Evolutionary conservation across 2,113 vertebrate species (phyloP).

Genomic region (Clinocottus analis): DNA sequence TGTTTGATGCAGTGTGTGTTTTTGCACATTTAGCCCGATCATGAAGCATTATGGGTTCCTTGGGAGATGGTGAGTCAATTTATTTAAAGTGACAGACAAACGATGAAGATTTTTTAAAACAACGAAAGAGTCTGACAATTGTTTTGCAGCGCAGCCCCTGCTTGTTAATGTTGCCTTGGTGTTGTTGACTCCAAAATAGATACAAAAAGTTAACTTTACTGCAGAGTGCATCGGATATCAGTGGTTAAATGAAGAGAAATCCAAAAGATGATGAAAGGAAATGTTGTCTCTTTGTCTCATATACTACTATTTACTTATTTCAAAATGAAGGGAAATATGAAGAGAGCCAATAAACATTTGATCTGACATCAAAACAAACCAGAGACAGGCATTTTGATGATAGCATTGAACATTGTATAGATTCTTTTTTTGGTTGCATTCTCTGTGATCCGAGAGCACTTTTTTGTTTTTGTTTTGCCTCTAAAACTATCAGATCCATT

Average conservation of each 20-base stretch:
- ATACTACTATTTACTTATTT: neutral
- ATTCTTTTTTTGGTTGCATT: conserved; percentile 7
- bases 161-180: conserved; percentile 7
- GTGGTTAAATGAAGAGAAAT: conserved; percentile 9
- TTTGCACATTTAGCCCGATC: neutral
- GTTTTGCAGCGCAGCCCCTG: neutral
- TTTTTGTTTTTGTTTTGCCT: conserved; percentile 2
- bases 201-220: neutral
- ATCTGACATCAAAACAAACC: neutral
- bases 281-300: neutral
- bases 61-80: conserved; percentile 7
- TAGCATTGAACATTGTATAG: neutral
- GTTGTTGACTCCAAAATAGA: conserved; percentile 15
- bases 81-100: conserved; percentile 29
- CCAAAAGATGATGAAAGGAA: neutral
- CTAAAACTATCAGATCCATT: conserved; percentile 32
- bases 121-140: conserved; percentile 4
- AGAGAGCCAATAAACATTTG: conserved; percentile 4
- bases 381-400: neutral
- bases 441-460: conserved; percentile 28
- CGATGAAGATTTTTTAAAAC: conserved; percentile 17
- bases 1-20: conserved; percentile 4
- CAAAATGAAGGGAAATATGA: neutral
- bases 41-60: conserved; percentile 23
- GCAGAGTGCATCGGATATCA: neutral